Base-by-base conservation (phyloP, 2,888 invertebrate genomes). In the Hyposoter dolosus region DNA sequence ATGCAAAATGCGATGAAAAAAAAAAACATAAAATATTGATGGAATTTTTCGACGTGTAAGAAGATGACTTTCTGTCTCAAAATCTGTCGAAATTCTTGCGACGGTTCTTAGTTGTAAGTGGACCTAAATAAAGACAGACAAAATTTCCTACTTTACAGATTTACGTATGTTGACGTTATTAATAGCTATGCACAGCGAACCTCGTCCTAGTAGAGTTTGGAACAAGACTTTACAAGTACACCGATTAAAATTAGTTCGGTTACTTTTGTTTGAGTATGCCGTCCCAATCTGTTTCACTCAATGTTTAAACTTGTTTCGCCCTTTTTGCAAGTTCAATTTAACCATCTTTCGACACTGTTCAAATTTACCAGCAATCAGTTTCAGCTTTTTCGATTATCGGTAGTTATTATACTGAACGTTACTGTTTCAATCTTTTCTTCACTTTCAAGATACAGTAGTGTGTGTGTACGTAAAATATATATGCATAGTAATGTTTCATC, bases 241-340 rank as follows among this genome's bases (percentile, higher is more conserved):
- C 15, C 82, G 65, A 75, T 80, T 76, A 47, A 83, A 85, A 85
- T 77, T 80, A 79, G 79, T 80, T 56, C 23, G 23, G 65, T 19
- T 71, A 80, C 66, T 85, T 88, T 69, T 83, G 86, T 88, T 88
- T 88, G 84, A 86, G 43, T 87, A 80, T 69, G 32, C 75, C 43
- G 66, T 76, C 56, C 15, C 66, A 15, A 32, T 69, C 35, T 56
- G 12, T 60, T 68, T 23, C 63, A 35, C 32, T 56, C 69, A 45
- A 50, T 40, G 45, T 65, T 68, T 43, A 40, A 76, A 80, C 79
- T 80, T 45, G 15, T 50, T 76, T 68, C n/a, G 47, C 17, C 19
- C 35, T 74, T 74, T 66, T 32, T 50, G 28, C 17, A 47, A 68
- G 47, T 63, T 75, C 32, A 66, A 79, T 79, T 78, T 35, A 65